These are phyloP conservation scores for Phoenicopterus ruber DNA, from an alignment of 2,113 vertebrate species.

Conservation along the genomic window DNA sequence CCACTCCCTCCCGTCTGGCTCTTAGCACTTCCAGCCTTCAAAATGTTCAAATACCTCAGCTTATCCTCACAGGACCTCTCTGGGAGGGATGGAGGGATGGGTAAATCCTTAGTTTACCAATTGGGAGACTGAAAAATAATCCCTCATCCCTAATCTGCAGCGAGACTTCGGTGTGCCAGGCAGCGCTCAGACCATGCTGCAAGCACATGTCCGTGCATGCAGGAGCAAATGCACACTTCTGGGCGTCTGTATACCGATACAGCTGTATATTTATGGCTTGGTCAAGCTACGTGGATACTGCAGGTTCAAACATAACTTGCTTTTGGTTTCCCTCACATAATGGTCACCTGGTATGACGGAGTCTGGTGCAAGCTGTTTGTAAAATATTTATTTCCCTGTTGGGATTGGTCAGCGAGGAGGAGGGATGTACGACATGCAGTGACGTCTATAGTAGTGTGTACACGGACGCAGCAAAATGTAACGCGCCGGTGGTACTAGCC, in stretches of 20 bases:
- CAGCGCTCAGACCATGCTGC: background rate
- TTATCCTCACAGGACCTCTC: slow-evolving; percentile 27
- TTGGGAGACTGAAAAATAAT: background rate
- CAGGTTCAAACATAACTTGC: background rate
- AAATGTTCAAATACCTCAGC: background rate
- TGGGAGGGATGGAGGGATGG: background rate
- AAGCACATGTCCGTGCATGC: background rate
- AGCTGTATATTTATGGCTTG: background rate
- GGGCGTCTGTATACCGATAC: background rate
- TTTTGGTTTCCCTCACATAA: background rate
- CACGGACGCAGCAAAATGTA: background rate
- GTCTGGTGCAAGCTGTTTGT: background rate
- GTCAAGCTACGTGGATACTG: background rate
- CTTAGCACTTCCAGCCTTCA: slow-evolving; percentile 13
- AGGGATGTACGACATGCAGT: rapidly evolving
- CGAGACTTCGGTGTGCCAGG: background rate
- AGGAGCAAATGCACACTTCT: background rate
- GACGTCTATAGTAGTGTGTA: background rate
- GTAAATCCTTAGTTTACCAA: background rate
- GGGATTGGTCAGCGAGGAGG: background rate
- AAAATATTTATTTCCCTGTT: background rate
- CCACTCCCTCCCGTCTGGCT: background rate
- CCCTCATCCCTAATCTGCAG: background rate
- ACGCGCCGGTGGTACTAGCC: rapidly evolving
- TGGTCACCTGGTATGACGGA: background rate